These are phyloP conservation scores for Campoplex nolae DNA, from an alignment of 2,888 invertebrate genomes.

Conservation along the genomic window DNA sequence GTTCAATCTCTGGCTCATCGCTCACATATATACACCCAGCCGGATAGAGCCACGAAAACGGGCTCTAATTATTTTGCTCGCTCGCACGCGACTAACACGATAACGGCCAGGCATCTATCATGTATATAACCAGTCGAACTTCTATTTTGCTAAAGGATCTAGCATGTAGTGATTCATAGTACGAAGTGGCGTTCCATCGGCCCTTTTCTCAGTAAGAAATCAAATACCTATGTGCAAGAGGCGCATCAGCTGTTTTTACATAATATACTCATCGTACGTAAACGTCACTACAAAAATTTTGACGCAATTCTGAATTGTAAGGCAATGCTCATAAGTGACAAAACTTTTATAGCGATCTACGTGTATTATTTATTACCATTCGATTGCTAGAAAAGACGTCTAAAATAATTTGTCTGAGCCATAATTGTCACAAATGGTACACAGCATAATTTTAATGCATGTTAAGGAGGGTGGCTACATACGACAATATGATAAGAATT, in stretches of 20 bases:
- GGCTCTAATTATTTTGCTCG: slow-evolving; percentile 80
- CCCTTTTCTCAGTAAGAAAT: background rate
- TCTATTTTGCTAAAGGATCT: background rate
- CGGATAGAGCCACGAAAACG: slow-evolving; percentile 43
- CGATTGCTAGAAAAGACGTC: background rate
- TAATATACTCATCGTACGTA: background rate
- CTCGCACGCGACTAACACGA: slow-evolving; percentile 78
- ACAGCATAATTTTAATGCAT: background rate
- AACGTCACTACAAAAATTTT: too few relatives aligned
- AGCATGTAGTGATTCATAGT: background rate
- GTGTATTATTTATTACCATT: background rate
- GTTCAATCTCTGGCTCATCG: slow-evolving; percentile 53
- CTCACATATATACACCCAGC: slow-evolving; percentile 21
- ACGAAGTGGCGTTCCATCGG: background rate
- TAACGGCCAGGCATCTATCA: slow-evolving; percentile 71
- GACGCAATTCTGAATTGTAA: too few relatives aligned
- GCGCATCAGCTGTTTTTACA: background rate
- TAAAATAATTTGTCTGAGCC: background rate
- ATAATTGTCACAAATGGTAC: background rate
- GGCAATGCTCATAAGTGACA: too few relatives aligned
- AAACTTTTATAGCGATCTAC: too few relatives aligned
- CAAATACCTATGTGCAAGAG: background rate
- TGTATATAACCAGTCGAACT: background rate
- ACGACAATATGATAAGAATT: too few relatives aligned
- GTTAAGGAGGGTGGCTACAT: too few relatives aligned